Conservation (phyloP, 2,797 vertebrate genomes). For the Betta splendens region DNA sequence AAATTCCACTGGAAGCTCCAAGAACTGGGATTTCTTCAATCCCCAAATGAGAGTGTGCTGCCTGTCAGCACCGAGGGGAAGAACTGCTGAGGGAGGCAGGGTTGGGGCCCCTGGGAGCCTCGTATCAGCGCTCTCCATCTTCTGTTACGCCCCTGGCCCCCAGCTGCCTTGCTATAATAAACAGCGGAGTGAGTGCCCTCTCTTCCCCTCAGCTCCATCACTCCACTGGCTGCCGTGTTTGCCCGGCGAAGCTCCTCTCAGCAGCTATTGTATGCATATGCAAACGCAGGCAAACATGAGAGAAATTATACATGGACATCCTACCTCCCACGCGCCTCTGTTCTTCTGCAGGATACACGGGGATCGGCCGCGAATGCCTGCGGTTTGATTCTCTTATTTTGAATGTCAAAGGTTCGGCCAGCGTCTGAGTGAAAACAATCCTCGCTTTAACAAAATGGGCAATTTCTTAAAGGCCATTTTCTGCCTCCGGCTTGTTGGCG, state of each 20-base stretch:
- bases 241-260: conserved; percentile 45
- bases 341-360: conserved; percentile 27
- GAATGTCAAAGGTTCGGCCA: conserved; percentile 53
- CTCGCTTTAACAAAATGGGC: conserved; percentile 46
- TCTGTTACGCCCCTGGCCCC: conserved; percentile 46
- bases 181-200: conserved; percentile 40
- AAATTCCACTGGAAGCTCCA: conserved; percentile 34
- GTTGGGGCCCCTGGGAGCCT: conserved; percentile 50
- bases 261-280: conserved; percentile 37
- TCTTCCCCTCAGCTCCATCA: conserved; percentile 26
- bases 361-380: conserved; percentile 23
- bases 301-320: conserved; percentile 38
- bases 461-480: conserved; percentile 58
- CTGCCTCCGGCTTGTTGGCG: conserved; percentile 56
- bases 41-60: conserved; percentile 39
- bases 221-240: conserved; percentile 30
- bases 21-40: conserved; percentile 40
- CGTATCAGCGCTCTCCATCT: conserved; percentile 32
- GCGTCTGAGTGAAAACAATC: conserved; percentile 55
- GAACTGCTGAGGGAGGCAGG: conserved; percentile 68
- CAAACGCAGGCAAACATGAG: conserved; percentile 40
- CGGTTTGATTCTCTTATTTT: conserved; percentile 53
- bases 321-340: conserved; percentile 44
- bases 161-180: conserved; percentile 62
- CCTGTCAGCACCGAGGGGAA: conserved; percentile 47